Conservation (phyloP, 2,888 invertebrate species). For the Amphipyra tragopoginis region DNA sequence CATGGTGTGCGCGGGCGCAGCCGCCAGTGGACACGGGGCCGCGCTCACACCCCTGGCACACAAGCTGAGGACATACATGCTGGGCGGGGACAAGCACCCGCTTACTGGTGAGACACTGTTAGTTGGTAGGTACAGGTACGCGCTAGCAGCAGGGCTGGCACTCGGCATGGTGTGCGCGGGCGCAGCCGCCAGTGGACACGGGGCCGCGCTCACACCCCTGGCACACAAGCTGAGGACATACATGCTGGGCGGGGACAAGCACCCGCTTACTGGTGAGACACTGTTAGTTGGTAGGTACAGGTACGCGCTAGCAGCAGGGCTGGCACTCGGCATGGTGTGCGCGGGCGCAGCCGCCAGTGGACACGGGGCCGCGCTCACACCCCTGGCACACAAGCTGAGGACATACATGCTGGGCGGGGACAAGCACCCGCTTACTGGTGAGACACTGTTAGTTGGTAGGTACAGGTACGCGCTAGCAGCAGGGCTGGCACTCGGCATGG, state of each 20-base stretch:
- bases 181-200: slow-evolving; percentile 43
- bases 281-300: too few relatives aligned
- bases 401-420: slow-evolving; percentile 99
- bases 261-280: slow-evolving; percentile 64
- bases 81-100: slow-evolving; percentile 95
- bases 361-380: slow-evolving; percentile 71
- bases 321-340: slow-evolving; percentile 97
- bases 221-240: slow-evolving; percentile 95
- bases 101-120: slow-evolving; percentile 28
- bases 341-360: slow-evolving; percentile 78
- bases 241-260: slow-evolving; percentile 97
- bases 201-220: slow-evolving; percentile 89
- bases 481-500: slow-evolving; percentile 97
- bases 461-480: slow-evolving; percentile 98
- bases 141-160: slow-evolving; percentile 97
- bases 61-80: slow-evolving; percentile 97
- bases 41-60: slow-evolving; percentile 91
- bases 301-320: slow-evolving; percentile 97
- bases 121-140: too few relatives aligned
- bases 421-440: slow-evolving; percentile 82
- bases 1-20: slow-evolving; percentile 92
- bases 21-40: slow-evolving; percentile 18
- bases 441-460: too few relatives aligned
- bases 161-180: slow-evolving; percentile 96
- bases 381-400: slow-evolving; percentile 94